These are phyloP conservation scores for Lycia hirtaria DNA, from an alignment of 2,888 invertebrate genomes.

Conservation along the genomic window DNA sequence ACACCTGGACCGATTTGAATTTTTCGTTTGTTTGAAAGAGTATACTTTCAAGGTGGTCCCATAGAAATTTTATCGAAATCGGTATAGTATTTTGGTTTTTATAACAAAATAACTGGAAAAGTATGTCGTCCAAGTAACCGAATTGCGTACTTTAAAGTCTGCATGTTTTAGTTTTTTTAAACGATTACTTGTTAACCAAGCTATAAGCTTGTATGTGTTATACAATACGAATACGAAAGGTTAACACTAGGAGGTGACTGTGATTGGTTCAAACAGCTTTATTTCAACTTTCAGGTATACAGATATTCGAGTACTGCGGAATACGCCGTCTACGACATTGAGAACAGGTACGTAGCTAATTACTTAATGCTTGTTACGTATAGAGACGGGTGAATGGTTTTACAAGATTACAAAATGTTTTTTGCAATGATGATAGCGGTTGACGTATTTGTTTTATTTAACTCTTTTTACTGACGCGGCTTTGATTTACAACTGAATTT, in stretches of 20 bases:
- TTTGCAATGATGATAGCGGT: not conserved
- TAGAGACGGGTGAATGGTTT: not conserved
- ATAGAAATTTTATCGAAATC: too few relatives aligned
- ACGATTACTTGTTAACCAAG: too few relatives aligned
- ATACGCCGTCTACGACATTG: conserved; percentile 87
- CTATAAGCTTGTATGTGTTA: not conserved
- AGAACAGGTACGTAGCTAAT: conserved; percentile 72
- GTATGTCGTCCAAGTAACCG: too few relatives aligned
- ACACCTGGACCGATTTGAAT: too few relatives aligned
- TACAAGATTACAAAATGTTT: not conserved
- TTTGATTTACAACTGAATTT: too few relatives aligned
- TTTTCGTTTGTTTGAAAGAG: too few relatives aligned
- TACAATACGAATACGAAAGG: conserved; percentile 7
- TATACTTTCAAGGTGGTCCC: too few relatives aligned
- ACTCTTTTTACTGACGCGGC: too few relatives aligned
- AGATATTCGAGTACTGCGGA: conserved; percentile 88
- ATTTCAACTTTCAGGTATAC: conserved; percentile 83
- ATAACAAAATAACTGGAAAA: too few relatives aligned
- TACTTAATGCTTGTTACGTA: conserved; percentile 18
- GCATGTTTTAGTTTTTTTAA: too few relatives aligned
- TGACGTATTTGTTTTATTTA: too few relatives aligned
- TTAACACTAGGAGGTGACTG: not conserved
- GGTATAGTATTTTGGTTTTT: too few relatives aligned
- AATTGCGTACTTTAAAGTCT: not conserved
- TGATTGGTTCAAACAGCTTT: conserved; percentile 29